These are phyloP conservation scores for Hemistola chrysoprasaria DNA, from an alignment of 2,888 invertebrate species.

Conservation along the genomic window DNA sequence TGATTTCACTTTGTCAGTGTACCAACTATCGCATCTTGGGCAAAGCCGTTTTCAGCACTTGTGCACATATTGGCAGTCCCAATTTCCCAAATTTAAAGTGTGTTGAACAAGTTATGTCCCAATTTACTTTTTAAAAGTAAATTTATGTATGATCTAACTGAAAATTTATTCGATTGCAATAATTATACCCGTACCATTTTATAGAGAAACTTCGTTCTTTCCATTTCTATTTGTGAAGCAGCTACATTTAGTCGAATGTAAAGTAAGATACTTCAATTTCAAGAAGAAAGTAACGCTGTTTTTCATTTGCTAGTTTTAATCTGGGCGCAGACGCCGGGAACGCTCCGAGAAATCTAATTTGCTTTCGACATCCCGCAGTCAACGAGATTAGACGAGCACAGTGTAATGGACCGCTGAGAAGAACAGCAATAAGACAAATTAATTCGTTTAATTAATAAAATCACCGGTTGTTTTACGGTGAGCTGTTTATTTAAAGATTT, in stretches of 20 bases:
- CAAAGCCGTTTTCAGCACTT: constrained; percentile 2
- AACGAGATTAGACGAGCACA: constrained; percentile 6
- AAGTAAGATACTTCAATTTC: neutral
- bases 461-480: too few species aligned
- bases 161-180: too few species aligned
- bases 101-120: too few species aligned
- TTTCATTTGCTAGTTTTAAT: constrained; percentile 16
- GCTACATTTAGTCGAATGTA: too few species aligned
- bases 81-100: neutral
- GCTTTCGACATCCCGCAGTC: constrained; percentile 11
- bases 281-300: neutral
- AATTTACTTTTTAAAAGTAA: too few species aligned
- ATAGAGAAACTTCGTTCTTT: too few species aligned
- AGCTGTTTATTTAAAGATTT: too few species aligned
- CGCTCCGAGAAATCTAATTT: constrained; percentile 16
- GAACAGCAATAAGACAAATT: neutral
- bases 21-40: neutral
- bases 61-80: constrained; percentile 3
- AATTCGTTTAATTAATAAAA: too few species aligned
- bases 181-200: too few species aligned
- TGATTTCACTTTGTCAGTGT: too few species aligned
- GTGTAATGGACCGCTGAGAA: constrained; percentile 1
- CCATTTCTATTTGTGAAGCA: too few species aligned
- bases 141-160: too few species aligned
- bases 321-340: constrained; percentile 3